Conservation (phyloP, 2,797 vertebrate genomes). For the Microctenopoma lineatum region DNA sequence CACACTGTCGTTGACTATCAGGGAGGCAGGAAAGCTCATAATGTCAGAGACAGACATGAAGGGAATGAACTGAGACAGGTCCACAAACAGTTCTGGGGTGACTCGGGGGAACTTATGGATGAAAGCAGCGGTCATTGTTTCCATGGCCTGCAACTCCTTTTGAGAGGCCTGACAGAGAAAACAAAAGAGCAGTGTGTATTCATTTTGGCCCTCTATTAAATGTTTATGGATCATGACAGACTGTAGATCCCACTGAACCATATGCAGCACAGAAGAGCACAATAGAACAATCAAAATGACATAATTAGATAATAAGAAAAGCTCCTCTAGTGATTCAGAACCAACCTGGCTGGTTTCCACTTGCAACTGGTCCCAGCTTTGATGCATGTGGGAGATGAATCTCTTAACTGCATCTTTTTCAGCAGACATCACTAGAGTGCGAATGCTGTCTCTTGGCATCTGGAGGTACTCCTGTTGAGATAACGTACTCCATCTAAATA, state of each 20-base stretch:
- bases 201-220: slow-evolving; percentile 33
- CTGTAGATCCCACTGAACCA: slow-evolving; percentile 14
- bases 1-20: slow-evolving; percentile 91
- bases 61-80: slow-evolving; percentile 91
- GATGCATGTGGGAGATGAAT: slow-evolving; percentile 89
- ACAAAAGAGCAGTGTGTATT: slow-evolving; percentile 34
- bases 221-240: slow-evolving; percentile 23
- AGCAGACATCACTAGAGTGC: slow-evolving; percentile 86
- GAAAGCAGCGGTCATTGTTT: slow-evolving; percentile 89
- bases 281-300: neutral
- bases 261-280: slow-evolving; percentile 1
- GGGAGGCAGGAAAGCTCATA: slow-evolving; percentile 88
- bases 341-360: slow-evolving; percentile 85
- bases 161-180: slow-evolving; percentile 82
- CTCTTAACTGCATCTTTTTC: slow-evolving; percentile 87
- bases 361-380: slow-evolving; percentile 87
- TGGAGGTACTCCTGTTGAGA: slow-evolving; percentile 87
- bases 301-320: neutral
- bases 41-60: slow-evolving; percentile 93
- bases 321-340: neutral
- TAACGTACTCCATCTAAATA: slow-evolving; percentile 8
- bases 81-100: slow-evolving; percentile 91
- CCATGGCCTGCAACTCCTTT: slow-evolving; percentile 87
- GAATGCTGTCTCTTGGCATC: slow-evolving; percentile 89
- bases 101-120: slow-evolving; percentile 89